Base-by-base conservation (phyloP, 92 coral and sea anemone species). In the Porites lobata region DNA sequence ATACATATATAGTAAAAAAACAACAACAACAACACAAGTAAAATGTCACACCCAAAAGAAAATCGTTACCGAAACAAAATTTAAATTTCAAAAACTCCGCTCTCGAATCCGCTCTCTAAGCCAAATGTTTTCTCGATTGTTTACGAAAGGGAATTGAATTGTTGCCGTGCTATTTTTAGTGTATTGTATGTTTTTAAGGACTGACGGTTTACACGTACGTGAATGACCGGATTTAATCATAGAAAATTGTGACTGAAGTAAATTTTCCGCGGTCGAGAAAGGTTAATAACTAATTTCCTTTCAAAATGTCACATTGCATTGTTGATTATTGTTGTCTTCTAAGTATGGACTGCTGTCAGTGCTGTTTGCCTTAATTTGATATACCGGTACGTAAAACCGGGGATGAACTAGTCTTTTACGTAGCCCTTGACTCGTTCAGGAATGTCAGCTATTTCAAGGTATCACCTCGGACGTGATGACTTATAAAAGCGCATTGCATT, bases 401-500 rank as follows among this genome's bases (percentile, higher is more conserved):
- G 8, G 19, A 10, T 10, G 1, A 19, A 8, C 14, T 9, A 52
- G 1, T 0, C 38, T 74, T 26, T 26, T 26, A 26, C 2, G 32
- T 0, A 26, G 32, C 32, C 32, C 32, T 29, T 29, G 63, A 74
- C 78, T n/a, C 65, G 43, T 15, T 20, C 78, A 75, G 57, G 78
- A 52, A 75, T 75, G 78, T 53, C n/a, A 75, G 43, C 2, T 53
- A 75, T 75, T 75, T 52, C 9, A 13, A 3, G 26, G 12, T 63
- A 52, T 75, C 57, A 15, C 64, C 53, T 29, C 43, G 2, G 51
- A 75, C 64, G 78, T 75, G 78, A 50, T 50, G 19, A 73, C 61
- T 7, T 15, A 50, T 17, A 73, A 17, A 15, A 50, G 11, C 18
- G 24, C 4, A 19, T 18, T 73, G 21, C 29, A 50, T 17, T 4